A percentile compares a stretch with the other conserved stretches of the same genome.
Evolutionary conservation across 2,888 invertebrate genomes (phyloP).

Genomic region (Nephrotoma guestfalica): DNA sequence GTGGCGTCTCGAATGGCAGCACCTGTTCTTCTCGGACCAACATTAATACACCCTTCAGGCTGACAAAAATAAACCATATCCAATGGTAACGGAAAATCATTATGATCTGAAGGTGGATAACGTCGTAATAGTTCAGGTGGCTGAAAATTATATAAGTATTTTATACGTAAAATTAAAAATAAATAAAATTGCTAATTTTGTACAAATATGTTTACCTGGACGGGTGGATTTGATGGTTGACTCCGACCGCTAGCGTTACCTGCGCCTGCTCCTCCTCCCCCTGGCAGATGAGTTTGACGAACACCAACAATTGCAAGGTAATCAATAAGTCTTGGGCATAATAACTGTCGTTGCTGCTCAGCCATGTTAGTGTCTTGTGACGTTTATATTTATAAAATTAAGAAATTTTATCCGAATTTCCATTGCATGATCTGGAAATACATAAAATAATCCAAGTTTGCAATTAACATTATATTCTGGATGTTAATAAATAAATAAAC

Average conservation of each 20-base stretch:
- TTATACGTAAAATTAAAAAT: not conserved
- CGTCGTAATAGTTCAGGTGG: slow-evolving; percentile 86
- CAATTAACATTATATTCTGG: not conserved
- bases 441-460: not conserved
- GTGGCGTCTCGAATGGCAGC: slow-evolving; percentile 71
- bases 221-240: slow-evolving; percentile 47
- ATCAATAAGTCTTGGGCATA: slow-evolving; percentile 83
- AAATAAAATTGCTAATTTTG: not conserved
- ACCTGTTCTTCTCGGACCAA: slow-evolving; percentile 68
- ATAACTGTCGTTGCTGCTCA: slow-evolving; percentile 60
- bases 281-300: slow-evolving; percentile 45
- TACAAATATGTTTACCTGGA: slow-evolving; percentile 44
- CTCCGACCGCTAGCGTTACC: slow-evolving; percentile 34
- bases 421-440: not conserved
- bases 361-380: slow-evolving; percentile 19
- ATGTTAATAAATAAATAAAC: too few relatives aligned
- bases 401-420: not conserved
- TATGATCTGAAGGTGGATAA: slow-evolving; percentile 92
- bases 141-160: slow-evolving; percentile 31
- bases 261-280: slow-evolving; percentile 37
- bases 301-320: slow-evolving; percentile 96
- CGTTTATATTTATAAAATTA: not conserved
- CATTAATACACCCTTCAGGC: slow-evolving; percentile 93
- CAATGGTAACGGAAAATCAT: slow-evolving; percentile 91
- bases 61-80: slow-evolving; percentile 99